Conservation (phyloP, 2,113 vertebrate genomes). For the Chroicocephalus ridibundus region DNA sequence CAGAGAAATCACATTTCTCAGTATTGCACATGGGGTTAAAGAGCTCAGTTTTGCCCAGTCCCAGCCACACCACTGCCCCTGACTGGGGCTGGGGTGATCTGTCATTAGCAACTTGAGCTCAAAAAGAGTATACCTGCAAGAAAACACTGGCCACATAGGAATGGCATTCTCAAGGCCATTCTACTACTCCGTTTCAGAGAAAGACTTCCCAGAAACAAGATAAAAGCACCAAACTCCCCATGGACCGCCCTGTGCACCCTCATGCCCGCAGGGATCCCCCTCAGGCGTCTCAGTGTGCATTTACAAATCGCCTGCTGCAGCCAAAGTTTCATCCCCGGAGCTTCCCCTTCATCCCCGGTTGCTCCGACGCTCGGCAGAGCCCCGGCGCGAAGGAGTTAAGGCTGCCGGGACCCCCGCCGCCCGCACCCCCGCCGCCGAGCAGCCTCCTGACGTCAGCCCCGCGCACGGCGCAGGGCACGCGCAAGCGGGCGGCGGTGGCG, state of each 20-base stretch:
- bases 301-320: fast-evolving
- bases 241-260: fast-evolving
- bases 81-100: neutral
- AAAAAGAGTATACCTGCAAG: neutral
- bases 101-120: neutral
- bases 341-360: fast-evolving
- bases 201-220: neutral
- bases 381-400: neutral
- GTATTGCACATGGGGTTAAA: neutral
- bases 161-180: neutral
- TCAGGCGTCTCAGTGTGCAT: fast-evolving
- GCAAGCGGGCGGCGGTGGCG: neutral
- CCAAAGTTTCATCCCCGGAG: neutral
- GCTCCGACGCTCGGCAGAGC: neutral
- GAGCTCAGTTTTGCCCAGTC: neutral
- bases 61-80: neutral
- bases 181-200: neutral
- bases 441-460: constrained; percentile 71
- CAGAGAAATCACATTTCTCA: neutral
- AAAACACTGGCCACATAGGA: neutral
- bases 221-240: neutral
- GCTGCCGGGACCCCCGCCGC: neutral
- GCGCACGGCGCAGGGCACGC: constrained; percentile 29
- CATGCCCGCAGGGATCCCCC: neutral
- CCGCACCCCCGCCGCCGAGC: neutral